phyloP scores from a whole-genome alignment of 2,888 invertebrate genomes.

The Poecilobothrus nobilitatus region DNA sequence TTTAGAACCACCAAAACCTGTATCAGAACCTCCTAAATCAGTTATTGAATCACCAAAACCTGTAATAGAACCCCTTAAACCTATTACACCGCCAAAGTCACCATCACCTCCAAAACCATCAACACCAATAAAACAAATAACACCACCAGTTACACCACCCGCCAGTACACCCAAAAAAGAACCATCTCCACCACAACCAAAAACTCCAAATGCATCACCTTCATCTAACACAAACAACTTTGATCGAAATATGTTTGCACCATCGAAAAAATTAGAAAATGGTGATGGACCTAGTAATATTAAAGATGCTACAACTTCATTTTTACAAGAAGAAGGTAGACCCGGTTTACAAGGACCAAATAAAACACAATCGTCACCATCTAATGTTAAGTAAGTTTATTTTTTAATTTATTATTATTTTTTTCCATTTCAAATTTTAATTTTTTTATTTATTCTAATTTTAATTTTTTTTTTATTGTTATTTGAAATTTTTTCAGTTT shows the following conservation, averaged over 20 bases:
- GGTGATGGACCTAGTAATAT: constrained; percentile 30
- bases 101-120: constrained; percentile 26
- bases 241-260: constrained; percentile 32
- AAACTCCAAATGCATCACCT: constrained; percentile 30
- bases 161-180: neutral
- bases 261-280: constrained; percentile 29
- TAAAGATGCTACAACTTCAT: constrained; percentile 38
- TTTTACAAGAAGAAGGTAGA: constrained; percentile 33
- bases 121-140: constrained; percentile 26
- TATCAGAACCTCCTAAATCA: constrained; percentile 32
- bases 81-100: neutral
- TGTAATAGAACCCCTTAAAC: no score
- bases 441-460: neutral
- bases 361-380: neutral
- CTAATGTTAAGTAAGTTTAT: neutral
- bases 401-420: neutral
- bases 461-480: neutral
- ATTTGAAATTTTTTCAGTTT: neutral
- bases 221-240: constrained; percentile 21
- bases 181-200: constrained; percentile 14
- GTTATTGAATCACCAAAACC: neutral
- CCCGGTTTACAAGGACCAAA: neutral
- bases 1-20: constrained; percentile 19
- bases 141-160: constrained; percentile 14
- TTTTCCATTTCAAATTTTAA: neutral